Percentiles rank a stretch among this genome's conserved stretches.
These are phyloP conservation scores for Cynocephalus volans DNA, from an alignment of 2,113 vertebrate species.

Conservation along the genomic window DNA sequence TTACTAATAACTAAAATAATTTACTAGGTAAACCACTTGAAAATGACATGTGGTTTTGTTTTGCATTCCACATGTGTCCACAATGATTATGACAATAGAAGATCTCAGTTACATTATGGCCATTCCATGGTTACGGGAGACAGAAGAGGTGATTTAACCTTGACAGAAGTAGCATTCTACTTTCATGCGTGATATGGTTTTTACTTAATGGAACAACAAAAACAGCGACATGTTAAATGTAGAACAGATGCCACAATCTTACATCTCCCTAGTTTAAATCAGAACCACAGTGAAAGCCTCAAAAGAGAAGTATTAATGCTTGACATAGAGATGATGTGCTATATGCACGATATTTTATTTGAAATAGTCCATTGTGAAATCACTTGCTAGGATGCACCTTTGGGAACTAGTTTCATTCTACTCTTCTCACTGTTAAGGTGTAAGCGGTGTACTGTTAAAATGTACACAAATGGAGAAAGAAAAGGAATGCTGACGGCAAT, in stretches of 20 bases:
- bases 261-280: not conserved
- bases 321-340: not conserved
- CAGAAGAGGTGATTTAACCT: conserved; percentile 38
- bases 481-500: conserved; percentile 79
- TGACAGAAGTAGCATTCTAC: conserved; percentile 41
- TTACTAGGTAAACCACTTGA: not conserved
- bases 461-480: conserved; percentile 68
- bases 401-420: conserved; percentile 31
- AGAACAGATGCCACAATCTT: conserved; percentile 7
- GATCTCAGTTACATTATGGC: not conserved
- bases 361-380: not conserved
- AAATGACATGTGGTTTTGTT: conserved; percentile 18
- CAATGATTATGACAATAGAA: not conserved
- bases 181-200: conserved; percentile 62
- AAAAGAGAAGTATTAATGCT: conserved; percentile 26
- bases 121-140: conserved; percentile 45
- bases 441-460: not conserved
- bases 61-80: not conserved
- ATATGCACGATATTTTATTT: not conserved
- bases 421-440: not conserved
- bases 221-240: conserved; percentile 70
- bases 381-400: not conserved
- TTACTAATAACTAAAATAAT: conserved; percentile 51
- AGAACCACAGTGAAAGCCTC: not conserved
- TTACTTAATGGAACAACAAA: conserved; percentile 75